Base-by-base conservation (phyloP, 2,113 vertebrate genomes). In the Cyprinodon tularosa region DNA sequence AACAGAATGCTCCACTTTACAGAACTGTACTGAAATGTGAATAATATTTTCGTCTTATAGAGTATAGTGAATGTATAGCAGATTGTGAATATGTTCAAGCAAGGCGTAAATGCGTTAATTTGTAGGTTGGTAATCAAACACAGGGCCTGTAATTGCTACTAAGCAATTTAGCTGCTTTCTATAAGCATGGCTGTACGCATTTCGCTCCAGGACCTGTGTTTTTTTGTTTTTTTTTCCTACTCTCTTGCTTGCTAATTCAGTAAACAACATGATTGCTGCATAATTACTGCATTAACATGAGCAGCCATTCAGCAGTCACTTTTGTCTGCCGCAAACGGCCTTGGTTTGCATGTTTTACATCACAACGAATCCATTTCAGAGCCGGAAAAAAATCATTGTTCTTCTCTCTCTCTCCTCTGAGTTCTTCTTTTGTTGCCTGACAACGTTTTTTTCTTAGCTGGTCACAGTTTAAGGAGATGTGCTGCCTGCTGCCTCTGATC, bases 271-370 rank as follows among this genome's bases (percentile, higher is more conserved):
- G 87, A 90, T 88, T 76, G 67, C 82, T 68, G 64, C 66, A 74
- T 90, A 88, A 89, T 89, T 89, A 87, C 62, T 74, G 71, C 81
- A 84, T 84, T 87, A 86, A 76, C 75, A 81, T 65, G 57, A 76
- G 40, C 86, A 69, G 78, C 74, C 77, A 68, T 85, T 78, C 78
- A 82, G 77, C 80, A 74, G 67, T 72, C 29, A 0, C 78, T 71
- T 68, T 88, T 83, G 77, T 86, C 83, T 75, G 40, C 62, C 50
- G 29, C 66, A 71, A 81, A 48, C 50, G 71, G 68, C 22, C 60
- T 74, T 2, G 40, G 42, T 74, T 73, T 65, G 63, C 67, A 57
- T 83, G 72, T 83, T 86, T 76, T 61, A 70, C 69, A 74, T 77
- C 61, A 61, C 12, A 15, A 10, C 3, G 47, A 36, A 53, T 79